A percentile compares a stretch with the other conserved stretches of the same genome.
Evolutionary conservation across 2,797 vertebrate genomes (phyloP).

Genomic region (Rallus crepitans): DNA sequence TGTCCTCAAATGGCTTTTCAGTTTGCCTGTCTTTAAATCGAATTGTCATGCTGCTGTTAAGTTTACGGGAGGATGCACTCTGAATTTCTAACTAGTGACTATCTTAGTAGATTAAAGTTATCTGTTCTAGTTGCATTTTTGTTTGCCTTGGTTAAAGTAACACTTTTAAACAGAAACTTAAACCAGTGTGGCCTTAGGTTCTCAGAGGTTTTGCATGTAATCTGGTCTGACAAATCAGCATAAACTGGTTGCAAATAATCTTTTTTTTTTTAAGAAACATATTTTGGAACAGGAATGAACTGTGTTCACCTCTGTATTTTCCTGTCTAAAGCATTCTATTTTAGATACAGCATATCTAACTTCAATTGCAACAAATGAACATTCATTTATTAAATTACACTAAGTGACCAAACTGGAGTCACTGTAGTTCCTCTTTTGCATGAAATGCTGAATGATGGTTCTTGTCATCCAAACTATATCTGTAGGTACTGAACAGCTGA

Average conservation of each 20-base stretch:
- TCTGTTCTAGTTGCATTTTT: neutral
- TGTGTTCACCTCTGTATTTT: neutral
- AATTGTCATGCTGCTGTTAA: neutral
- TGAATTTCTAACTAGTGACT: neutral
- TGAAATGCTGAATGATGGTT: neutral
- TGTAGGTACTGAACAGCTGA: slow-evolving; percentile 1
- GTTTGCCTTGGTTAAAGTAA: neutral
- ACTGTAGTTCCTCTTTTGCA: neutral
- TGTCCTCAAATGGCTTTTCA: slow-evolving; percentile 47
- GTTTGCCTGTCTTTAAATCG: slow-evolving; percentile 42
- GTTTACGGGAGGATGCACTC: neutral
- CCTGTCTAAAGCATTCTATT: neutral
- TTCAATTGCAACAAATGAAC: neutral
- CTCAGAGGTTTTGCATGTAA: neutral
- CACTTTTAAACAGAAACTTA: neutral
- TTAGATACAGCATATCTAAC: neutral
- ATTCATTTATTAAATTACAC: neutral
- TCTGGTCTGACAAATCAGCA: neutral
- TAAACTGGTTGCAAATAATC: neutral
- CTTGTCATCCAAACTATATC: neutral
- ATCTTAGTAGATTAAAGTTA: neutral
- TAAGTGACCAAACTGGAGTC: neutral
- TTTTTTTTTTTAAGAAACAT: neutral
- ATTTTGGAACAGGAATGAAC: neutral
- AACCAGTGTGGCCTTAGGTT: neutral